Evolutionary conservation across 2,888 invertebrate species (phyloP), one percentile per base, ranked within the genome.

Genomic region (Coleophora flavipennella): DNA sequence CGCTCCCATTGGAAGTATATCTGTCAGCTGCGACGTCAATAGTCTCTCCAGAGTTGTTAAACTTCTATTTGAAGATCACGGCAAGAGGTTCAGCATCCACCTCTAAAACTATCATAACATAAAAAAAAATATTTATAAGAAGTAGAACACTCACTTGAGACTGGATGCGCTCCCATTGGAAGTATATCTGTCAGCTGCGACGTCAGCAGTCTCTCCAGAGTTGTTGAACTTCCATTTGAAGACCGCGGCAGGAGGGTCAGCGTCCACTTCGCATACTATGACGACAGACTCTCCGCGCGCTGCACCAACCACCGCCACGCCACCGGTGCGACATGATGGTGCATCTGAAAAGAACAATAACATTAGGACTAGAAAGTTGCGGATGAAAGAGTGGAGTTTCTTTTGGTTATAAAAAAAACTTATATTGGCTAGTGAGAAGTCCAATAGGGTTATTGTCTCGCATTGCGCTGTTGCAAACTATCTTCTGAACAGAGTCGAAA

Each of bases 211-310:
- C 80, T 95, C 95, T 3, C 95, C 95, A 9, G 94, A 94, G 84
- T 95, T 95, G 87, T 96, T 96, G 86, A 96, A 95, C 85, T 95
- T 95, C 96, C 96, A 96, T 55, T 93, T 91, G 85, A 96, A 96
- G 64, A 90, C 91, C 56, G 92, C 92, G 41, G 94, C 95, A 37
- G 94, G 94, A 20, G 96, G 96, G 86, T 96, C 95, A 9, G 96
- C 93, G 75, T 96, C 95, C 61, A 96, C 92, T 80, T 93, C 93
- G 79, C 96, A 96, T 44, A 90, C 88, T 57, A 96, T 93, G 72
- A 94, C 91, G 53, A 95, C 90, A 40, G 91, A 90, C 84, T 96
- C 96, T 49, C 93, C 93, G 41, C 94, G 88, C 47, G 95, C 95
- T 46, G 95, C 96, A 12, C 96, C 96, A 57, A 95, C 94, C 65